Conservation (phyloP, 2,113 vertebrate genomes). For the Sciurus niger region DNA sequence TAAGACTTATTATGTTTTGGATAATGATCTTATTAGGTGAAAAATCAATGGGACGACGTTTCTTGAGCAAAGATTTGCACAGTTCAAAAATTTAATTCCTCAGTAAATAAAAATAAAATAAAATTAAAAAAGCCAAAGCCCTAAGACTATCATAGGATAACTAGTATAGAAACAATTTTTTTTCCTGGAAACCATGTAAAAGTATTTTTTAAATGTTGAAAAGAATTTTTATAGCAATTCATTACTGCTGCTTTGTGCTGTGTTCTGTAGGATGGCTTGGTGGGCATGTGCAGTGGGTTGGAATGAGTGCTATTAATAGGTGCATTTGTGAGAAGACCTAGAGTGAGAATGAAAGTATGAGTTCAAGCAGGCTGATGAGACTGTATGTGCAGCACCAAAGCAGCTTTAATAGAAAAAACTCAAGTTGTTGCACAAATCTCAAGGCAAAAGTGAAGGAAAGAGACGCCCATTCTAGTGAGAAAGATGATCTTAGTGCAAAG, state of each 20-base stretch:
- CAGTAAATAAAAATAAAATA: background rate
- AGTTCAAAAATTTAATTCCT: constrained; percentile 25
- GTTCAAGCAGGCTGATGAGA: background rate
- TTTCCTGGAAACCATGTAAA: background rate
- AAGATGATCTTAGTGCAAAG: background rate
- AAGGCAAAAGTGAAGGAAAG: background rate
- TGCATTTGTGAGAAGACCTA: background rate
- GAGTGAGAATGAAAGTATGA: background rate
- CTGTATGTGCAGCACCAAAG: background rate
- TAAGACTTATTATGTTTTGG: background rate
- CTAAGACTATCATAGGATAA: background rate
- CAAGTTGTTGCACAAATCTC: background rate
- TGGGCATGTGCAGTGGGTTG: background rate
- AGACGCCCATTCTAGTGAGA: background rate
- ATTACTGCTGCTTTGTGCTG: background rate
- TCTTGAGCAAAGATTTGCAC: constrained; percentile 35
- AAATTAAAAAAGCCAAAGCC: background rate
- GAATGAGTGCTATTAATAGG: background rate
- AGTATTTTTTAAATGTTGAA: background rate
- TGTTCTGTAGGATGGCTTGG: background rate
- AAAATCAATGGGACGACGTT: background rate
- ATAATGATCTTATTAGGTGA: constrained; percentile 10
- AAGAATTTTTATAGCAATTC: background rate
- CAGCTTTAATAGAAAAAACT: background rate
- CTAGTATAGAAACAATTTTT: constrained; percentile 36